Conservation (phyloP, 2,113 vertebrate species). For the Thalassarche chlororhynchos region DNA sequence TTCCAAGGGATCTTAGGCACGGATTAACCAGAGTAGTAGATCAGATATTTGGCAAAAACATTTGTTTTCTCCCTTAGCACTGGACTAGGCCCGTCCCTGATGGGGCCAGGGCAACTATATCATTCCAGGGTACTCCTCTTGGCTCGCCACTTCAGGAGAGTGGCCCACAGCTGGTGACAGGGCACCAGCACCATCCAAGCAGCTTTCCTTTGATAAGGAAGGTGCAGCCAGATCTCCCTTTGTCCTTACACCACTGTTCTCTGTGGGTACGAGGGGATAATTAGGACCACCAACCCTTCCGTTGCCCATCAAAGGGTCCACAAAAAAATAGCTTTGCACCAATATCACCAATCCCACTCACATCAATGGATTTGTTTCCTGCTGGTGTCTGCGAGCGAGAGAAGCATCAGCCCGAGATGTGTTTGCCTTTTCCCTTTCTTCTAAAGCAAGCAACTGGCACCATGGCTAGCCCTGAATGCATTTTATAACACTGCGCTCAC, state of each 20-base stretch:
- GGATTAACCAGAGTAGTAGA: neutral
- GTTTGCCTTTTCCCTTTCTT: neutral
- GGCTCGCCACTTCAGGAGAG: neutral
- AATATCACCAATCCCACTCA: neutral
- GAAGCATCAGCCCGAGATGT: neutral
- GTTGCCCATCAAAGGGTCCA: neutral
- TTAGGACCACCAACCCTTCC: neutral
- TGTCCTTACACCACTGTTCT: neutral
- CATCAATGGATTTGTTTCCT: neutral
- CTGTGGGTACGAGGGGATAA: fast-evolving
- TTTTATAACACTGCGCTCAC: neutral
- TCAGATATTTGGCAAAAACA: neutral
- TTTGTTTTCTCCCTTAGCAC: neutral
- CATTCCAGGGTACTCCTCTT: neutral
- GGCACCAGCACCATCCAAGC: neutral
- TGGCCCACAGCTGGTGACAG: neutral
- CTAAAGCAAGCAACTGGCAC: neutral
- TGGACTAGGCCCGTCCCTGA: neutral
- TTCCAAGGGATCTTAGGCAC: neutral
- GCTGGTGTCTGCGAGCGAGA: neutral
- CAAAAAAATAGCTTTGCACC: neutral
- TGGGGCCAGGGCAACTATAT: neutral
- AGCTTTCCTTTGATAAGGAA: neutral
- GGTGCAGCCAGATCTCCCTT: neutral
- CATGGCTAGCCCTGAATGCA: neutral